phyloP scores from a whole-genome alignment of 2,888 invertebrate species.

The Trichogramma evanescens region DNA sequence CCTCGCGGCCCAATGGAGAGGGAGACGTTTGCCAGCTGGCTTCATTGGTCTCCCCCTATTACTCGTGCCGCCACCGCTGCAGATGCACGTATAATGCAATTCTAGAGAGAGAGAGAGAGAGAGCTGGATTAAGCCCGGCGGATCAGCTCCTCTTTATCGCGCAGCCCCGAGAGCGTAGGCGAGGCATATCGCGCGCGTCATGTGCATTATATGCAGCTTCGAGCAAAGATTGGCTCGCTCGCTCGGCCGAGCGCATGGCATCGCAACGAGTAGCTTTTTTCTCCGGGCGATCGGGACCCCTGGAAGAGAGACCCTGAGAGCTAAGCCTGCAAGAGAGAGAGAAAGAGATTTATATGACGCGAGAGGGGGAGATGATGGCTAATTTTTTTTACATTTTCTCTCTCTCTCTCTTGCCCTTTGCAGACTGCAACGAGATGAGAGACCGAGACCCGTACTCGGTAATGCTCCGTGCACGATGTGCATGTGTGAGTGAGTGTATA shows the following conservation, averaged over 20 bases:
- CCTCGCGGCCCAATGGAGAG: slow-evolving; percentile 20
- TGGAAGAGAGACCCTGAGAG: neutral
- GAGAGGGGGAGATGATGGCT: slow-evolving; percentile 3
- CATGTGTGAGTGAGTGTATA: too few relatives aligned
- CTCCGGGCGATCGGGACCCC: slow-evolving; percentile 3
- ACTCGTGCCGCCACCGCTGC: neutral
- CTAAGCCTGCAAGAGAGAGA: neutral
- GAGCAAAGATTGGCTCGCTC: neutral
- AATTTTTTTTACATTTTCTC: too few relatives aligned
- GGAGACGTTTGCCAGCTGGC: slow-evolving; percentile 13
- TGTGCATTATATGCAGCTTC: neutral
- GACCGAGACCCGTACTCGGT: too few relatives aligned
- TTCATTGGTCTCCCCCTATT: slow-evolving; percentile 27
- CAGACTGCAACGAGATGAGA: too few relatives aligned
- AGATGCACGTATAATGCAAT: neutral
- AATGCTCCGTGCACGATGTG: too few relatives aligned
- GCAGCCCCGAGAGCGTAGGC: slow-evolving; percentile 27
- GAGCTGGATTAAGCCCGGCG: slow-evolving; percentile 15
- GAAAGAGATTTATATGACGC: slow-evolving; percentile 14
- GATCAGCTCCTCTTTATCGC: slow-evolving; percentile 6
- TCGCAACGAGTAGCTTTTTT: neutral
- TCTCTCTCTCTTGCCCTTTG: too few relatives aligned
- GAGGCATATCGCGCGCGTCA: slow-evolving; percentile 17
- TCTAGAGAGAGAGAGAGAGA: neutral
- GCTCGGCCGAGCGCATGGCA: neutral